These are phyloP conservation scores for Neogale vison DNA, from an alignment of 2,113 vertebrate genomes.

Conservation along the genomic window DNA sequence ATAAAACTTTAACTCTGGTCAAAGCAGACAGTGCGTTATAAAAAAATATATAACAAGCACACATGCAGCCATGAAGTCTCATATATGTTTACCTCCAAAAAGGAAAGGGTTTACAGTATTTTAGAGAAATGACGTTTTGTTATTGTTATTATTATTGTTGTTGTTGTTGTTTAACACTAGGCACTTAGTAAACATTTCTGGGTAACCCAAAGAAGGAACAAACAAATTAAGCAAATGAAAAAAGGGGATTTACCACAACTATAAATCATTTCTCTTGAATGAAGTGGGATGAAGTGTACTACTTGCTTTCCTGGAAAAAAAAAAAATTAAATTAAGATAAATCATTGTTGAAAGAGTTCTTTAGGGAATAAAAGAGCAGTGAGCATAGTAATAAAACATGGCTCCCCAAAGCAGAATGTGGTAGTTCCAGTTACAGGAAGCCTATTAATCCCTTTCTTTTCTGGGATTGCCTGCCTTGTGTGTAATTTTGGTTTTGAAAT, in stretches of 20 bases:
- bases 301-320: background rate
- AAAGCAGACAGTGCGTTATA: constrained; percentile 56
- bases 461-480: constrained; percentile 41
- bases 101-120: constrained; percentile 59
- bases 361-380: constrained; percentile 56
- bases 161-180: constrained; percentile 13
- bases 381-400: constrained; percentile 61
- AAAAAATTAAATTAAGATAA: constrained; percentile 77
- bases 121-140: constrained; percentile 60
- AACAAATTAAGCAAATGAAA: constrained; percentile 28
- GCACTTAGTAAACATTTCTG: constrained; percentile 39
- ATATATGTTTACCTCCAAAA: constrained; percentile 65
- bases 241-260: constrained; percentile 58
- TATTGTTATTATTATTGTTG: background rate
- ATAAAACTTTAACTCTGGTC: constrained; percentile 72
- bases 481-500: constrained; percentile 75
- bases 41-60: constrained; percentile 46
- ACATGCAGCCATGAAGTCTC: constrained; percentile 67
- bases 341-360: constrained; percentile 61
- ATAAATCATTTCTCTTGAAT: constrained; percentile 74
- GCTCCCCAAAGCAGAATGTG: constrained; percentile 70
- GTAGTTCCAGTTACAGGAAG: constrained; percentile 58
- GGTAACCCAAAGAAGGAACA: constrained; percentile 45
- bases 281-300: constrained; percentile 59
- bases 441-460: constrained; percentile 66